Evolutionary conservation across 2,888 invertebrate genomes (phyloP), one percentile per base, ranked within the genome.

Genomic region (Scaptomyza flava): DNA sequence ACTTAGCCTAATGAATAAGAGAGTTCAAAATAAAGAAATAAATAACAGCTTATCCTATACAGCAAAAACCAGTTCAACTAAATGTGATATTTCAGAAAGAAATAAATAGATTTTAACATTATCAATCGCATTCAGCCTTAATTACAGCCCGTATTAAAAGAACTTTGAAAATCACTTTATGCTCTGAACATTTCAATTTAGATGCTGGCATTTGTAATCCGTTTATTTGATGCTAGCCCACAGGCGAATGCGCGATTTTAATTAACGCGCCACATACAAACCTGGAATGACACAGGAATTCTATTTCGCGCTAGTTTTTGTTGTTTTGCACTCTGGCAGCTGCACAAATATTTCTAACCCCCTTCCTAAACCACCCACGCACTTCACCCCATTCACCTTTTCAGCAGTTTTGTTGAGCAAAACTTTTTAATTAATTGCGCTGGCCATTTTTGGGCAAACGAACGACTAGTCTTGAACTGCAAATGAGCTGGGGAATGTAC

Each of bases 361-460:
- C 12, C 34, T 5, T 38, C 2, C 2, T 14, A 14, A 38, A n/a
- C 34, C n/a, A 8, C 9, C 9, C n/a, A 12, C 27, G 17, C 7
- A 14, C 23, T 27, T 2, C 34, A 9, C 12, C 12, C 11, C n/a
- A 11, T 4, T 9, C 34, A 11, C 31, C 41, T 33, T 5, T 36
- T n/a, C 31, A n/a, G 48, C 41, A 72, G 42, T 63, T 81, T 53
- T 53, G 66, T 57, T 45, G 57, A 33, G 17, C 17, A 41, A 79
- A 85, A 87, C 64, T 87, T 82, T 87, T 82, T 82, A 82, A 82
- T 82, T 87, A 82, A 81, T 87, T 82, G 74, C 71, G 51, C 68
- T 69, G 52, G 59, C 66, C 73, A 84, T 63, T 84, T 79, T 87
- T 69, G 45, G 77, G 33, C 52, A 71, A 61, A 50, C 43, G 52